These are phyloP conservation scores for Rhagonycha fulva DNA, from an alignment of 2,888 invertebrate genomes.

Conservation along the genomic window DNA sequence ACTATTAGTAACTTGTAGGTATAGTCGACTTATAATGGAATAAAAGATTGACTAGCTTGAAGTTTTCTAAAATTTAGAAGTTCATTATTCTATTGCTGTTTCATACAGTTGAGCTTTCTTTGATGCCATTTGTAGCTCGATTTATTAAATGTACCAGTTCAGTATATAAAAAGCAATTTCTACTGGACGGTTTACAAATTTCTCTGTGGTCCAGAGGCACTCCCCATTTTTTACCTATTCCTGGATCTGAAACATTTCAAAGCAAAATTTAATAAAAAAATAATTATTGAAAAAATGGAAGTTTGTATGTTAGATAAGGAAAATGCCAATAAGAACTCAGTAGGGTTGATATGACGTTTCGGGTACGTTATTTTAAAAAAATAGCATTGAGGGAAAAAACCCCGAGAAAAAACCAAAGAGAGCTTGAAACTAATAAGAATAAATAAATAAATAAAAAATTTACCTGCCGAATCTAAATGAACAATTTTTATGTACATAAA, in stretches of 20 bases:
- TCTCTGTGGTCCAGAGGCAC: constrained; percentile 81
- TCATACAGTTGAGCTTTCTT: not conserved
- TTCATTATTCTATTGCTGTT: not conserved
- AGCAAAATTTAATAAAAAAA: not conserved
- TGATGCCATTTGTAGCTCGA: constrained; percentile 27
- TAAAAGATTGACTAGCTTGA: not conserved
- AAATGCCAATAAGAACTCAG: too few species aligned
- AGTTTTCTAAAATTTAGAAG: not conserved
- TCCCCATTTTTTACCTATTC: constrained; percentile 74
- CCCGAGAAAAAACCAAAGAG: too few species aligned
- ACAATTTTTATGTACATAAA: constrained; percentile 77
- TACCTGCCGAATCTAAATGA: constrained; percentile 78
- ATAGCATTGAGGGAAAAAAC: too few species aligned
- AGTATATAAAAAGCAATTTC: constrained; percentile 69
- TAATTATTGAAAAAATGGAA: too few species aligned
- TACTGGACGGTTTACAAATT: constrained; percentile 81
- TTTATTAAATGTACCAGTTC: constrained; percentile 67
- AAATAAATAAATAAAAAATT: not conserved
- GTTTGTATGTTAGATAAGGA: too few species aligned
- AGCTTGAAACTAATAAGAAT: too few species aligned
- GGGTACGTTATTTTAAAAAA: too few species aligned
- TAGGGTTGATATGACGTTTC: too few species aligned
- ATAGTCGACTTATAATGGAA: not conserved
- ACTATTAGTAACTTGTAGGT: not conserved
- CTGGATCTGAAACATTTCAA: constrained; percentile 66